Evolutionary conservation across 1,140 invertebrate genomes (phyloP).

Genomic region (Spodoptera frugiperda): DNA sequence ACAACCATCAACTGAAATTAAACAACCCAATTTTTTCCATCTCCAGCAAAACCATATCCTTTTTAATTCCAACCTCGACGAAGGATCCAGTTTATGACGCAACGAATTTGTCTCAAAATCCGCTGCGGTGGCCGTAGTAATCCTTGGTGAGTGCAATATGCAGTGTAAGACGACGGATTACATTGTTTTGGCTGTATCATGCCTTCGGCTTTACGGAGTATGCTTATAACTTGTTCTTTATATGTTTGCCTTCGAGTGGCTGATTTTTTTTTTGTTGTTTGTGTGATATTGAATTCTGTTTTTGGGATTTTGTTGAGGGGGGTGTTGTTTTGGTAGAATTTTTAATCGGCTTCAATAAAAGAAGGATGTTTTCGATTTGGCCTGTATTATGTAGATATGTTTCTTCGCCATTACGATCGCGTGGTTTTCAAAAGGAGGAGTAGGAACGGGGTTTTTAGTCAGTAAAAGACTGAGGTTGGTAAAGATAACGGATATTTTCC

Average conservation of each 20-base stretch:
- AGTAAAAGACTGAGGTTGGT: too few relatives aligned
- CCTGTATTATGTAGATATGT: too few relatives aligned
- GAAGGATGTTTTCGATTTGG: too few relatives aligned
- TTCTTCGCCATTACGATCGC: too few relatives aligned
- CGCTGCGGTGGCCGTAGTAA: constrained; percentile 2
- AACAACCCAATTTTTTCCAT: not conserved
- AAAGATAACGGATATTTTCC: too few relatives aligned
- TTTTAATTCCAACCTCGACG: not conserved
- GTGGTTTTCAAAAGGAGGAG: too few relatives aligned
- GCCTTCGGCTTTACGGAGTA: constrained; percentile 27
- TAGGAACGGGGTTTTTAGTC: too few relatives aligned
- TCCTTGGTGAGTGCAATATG: constrained; percentile 37
- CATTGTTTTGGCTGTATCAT: constrained; percentile 28
- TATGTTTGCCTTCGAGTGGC: constrained; percentile 13
- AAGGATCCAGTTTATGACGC: constrained; percentile 17
- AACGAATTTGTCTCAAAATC: constrained; percentile 46
- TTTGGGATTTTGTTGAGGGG: not conserved
- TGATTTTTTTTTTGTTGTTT: not conserved
- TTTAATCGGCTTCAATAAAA: not conserved
- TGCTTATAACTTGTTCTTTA: constrained; percentile 21
- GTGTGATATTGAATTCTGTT: not conserved
- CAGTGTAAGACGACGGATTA: constrained; percentile 34
- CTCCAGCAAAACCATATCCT: not conserved
- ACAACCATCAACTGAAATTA: too few relatives aligned
- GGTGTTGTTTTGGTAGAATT: not conserved